Evolutionary conservation across 2,888 invertebrate species (phyloP).

Genomic region (Galerucella calmariensis): DNA sequence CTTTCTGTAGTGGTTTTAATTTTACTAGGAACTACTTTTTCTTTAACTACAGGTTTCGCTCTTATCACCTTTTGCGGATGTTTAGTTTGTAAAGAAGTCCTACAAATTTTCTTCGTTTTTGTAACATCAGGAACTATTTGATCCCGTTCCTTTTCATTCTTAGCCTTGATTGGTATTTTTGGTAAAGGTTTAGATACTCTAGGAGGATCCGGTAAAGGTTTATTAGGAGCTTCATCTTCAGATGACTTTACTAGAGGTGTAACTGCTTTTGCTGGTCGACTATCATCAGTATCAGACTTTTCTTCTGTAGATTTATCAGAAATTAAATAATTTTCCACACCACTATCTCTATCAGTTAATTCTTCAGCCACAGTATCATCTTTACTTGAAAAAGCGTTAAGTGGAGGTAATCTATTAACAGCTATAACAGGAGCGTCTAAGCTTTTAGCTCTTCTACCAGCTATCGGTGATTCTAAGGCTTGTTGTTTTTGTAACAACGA

Average conservation of each 20-base stretch:
- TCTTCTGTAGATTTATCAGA: conserved; percentile 52
- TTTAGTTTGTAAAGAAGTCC: conserved; percentile 49
- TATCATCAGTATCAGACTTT: conserved; percentile 46
- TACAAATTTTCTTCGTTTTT: conserved; percentile 53
- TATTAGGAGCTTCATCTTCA: conserved; percentile 27
- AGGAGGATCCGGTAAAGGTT: conserved; percentile 29
- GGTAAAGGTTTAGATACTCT: conserved; percentile 18
- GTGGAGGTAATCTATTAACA: conserved; percentile 80
- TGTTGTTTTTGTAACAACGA: conserved; percentile 80
- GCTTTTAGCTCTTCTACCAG: conserved; percentile 83
- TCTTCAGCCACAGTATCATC: conserved; percentile 86
- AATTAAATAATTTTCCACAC: conserved; percentile 48
- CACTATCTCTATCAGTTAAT: conserved; percentile 53
- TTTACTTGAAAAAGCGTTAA: conserved; percentile 88
- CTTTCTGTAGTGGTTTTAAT: conserved; percentile 53
- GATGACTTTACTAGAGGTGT: conserved; percentile 2
- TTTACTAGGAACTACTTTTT: conserved; percentile 42
- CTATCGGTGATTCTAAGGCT: conserved; percentile 79
- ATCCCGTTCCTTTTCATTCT: conserved; percentile 61
- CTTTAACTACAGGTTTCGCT: conserved; percentile 41
- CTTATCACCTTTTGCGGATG: conserved; percentile 40
- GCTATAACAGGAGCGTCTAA: conserved; percentile 87
- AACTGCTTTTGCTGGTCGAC: conserved; percentile 35
- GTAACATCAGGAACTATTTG: conserved; percentile 64
- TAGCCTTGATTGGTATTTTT: conserved; percentile 35